phyloP scores from a whole-genome alignment of 2,797 vertebrate species.

The Sebastiscus tertius region DNA sequence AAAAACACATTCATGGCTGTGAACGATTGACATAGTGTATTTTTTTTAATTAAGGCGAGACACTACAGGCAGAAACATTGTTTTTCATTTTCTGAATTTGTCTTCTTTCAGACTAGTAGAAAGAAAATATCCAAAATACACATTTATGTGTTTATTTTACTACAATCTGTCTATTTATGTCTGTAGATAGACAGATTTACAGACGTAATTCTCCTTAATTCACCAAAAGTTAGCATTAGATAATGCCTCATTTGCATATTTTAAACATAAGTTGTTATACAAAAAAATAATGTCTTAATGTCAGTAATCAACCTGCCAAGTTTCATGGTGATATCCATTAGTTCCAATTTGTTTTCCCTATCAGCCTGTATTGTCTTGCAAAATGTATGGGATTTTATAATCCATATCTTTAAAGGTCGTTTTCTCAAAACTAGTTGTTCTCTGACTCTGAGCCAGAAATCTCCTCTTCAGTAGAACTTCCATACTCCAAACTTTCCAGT shows the following conservation, averaged over 20 bases:
- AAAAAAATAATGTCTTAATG: background rate
- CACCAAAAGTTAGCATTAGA: no score
- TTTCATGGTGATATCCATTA: background rate
- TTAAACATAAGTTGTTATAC: background rate
- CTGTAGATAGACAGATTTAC: no score
- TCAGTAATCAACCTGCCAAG: background rate
- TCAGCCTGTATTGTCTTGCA: no score
- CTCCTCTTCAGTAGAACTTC: no score
- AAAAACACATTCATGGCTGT: background rate
- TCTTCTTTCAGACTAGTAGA: background rate
- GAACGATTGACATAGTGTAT: background rate
- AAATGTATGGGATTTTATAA: no score
- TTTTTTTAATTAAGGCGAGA: background rate
- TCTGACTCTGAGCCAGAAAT: no score
- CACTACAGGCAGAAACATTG: background rate
- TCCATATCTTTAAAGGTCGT: no score
- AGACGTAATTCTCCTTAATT: rapidly evolving
- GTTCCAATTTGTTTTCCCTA: background rate
- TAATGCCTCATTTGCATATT: background rate
- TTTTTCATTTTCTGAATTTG: background rate
- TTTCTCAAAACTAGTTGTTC: no score
- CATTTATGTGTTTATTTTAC: no score
- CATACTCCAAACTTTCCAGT: no score
- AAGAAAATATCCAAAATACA: background rate
- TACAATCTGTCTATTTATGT: no score